Conservation (phyloP, 1,140 invertebrate species). For the Trachymyrmex septentrionalis region DNA sequence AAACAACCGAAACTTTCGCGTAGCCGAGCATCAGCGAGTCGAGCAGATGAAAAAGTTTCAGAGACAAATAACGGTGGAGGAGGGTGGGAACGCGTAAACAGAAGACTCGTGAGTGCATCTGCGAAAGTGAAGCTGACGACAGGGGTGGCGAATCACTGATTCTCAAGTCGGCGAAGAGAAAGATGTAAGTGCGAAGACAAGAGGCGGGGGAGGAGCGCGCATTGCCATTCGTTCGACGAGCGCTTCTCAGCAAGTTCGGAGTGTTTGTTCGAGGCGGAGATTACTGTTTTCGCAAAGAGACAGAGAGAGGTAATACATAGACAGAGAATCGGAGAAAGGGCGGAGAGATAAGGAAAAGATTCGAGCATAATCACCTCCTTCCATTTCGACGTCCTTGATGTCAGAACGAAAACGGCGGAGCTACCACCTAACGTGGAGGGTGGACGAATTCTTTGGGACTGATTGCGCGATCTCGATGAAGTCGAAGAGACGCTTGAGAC, state of each 20-base stretch:
- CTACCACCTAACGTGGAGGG: constrained; percentile 58
- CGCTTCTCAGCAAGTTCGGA: constrained; percentile 69
- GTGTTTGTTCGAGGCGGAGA: constrained; percentile 77
- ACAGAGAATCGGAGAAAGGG: neutral
- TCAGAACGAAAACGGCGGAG: constrained; percentile 68
- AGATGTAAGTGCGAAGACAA: constrained; percentile 41
- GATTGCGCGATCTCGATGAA: constrained; percentile 53
- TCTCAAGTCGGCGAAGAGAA: constrained; percentile 32
- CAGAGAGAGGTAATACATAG: constrained; percentile 12
- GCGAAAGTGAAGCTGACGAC: neutral
- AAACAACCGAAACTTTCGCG: constrained; percentile 57
- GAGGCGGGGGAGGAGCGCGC: constrained; percentile 18
- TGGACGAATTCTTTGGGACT: constrained; percentile 59
- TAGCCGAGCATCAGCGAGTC: constrained; percentile 15
- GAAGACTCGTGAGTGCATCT: constrained; percentile 54
- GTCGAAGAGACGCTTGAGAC: constrained; percentile 60
- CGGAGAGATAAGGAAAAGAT: constrained; percentile 42
- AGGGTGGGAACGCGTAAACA: constrained; percentile 18
- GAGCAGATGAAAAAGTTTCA: constrained; percentile 66
- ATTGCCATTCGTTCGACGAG: constrained; percentile 62
- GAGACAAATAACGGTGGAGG: constrained; percentile 20
- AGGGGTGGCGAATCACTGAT: constrained; percentile 25
- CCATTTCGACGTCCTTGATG: constrained; percentile 71
- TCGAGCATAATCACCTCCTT: constrained; percentile 78
- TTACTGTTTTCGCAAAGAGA: constrained; percentile 68